Evolutionary conservation across 2,888 invertebrate genomes (phyloP), one percentile per base, ranked within the genome.

Genomic region (Lithophane ornitopus): DNA sequence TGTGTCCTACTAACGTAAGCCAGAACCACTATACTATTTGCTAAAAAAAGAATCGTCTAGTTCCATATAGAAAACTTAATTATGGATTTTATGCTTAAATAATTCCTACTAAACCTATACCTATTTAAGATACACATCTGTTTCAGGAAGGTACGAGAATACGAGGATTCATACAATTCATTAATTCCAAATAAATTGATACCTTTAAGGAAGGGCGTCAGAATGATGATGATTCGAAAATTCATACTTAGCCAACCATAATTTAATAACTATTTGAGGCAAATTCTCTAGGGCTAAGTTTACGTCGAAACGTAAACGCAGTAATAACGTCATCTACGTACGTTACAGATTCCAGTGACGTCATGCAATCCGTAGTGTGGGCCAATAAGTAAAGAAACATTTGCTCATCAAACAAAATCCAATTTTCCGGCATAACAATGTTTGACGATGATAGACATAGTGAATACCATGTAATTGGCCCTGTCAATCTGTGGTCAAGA

Each of bases 401-500:
- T 79, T 68, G 70, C 80, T 76, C 70, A 80, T 82, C 82, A 83
- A 75, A 83, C 67, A 68, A 61, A 83, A 80, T 73, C 72, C 73
- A 85, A 85, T 85, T 85, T 85, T 76, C 79, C 78, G 77, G 73
- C 70, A 78, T 56, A 78, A 81, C 78, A 74, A 76, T 80, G 75
- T 81, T 72, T 67, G 79, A 73, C 76, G 80, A 61, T 77, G 85
- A 78, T 76, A 72, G 82, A 82, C 81, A 80, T 74, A 75, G 81
- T 82, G 74, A 71, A 76, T 78, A 84, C 78, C 84, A 71, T 80
- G 80, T 86, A 84, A 86, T 86, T 82, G 80, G 70, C 54, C 49
- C 81, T 77, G 84, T 80, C 86, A 80, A 82, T 81, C 84, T 63
- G 41, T 73, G 73, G 19, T 52, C 28, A 67, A 76, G 81, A 84